phyloP scores from a whole-genome alignment of 2,888 invertebrate species.

The Drosophila greeni region DNA sequence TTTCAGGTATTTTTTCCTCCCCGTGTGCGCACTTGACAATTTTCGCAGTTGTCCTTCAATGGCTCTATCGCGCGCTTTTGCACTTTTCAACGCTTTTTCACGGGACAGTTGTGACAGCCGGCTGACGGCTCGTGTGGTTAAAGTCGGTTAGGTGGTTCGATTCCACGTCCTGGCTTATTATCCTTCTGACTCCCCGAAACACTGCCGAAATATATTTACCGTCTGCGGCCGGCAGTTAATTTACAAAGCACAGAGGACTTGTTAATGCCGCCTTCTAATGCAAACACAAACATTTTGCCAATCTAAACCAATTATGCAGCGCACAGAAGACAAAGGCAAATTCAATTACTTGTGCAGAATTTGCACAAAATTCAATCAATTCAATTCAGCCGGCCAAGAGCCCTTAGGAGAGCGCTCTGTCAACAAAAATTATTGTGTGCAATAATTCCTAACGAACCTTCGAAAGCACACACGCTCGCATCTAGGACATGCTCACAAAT shows the following conservation, averaged over 20 bases:
- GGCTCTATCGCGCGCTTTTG: constrained; percentile 29
- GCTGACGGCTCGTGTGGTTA: constrained; percentile 9
- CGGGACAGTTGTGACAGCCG: constrained; percentile 35
- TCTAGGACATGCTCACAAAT: background rate
- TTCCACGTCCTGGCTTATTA: constrained; percentile 24
- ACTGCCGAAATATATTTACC: background rate
- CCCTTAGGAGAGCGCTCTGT: constrained; percentile 19
- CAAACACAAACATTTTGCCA: constrained; percentile 15
- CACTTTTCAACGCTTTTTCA: constrained; percentile 49
- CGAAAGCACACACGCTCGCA: constrained; percentile 5
- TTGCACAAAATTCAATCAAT: constrained; percentile 40
- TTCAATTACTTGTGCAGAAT: constrained; percentile 28
- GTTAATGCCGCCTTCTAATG: background rate
- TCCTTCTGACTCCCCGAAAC: background rate
- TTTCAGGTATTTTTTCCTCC: constrained; percentile 45
- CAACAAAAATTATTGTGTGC: constrained; percentile 36
- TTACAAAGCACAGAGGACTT: background rate
- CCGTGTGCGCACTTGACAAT: constrained; percentile 45
- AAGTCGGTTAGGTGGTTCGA: constrained; percentile 17
- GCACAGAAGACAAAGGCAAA: constrained; percentile 22
- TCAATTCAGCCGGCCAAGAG: constrained; percentile 24
- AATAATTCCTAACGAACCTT: constrained; percentile 12
- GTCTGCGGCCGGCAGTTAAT: constrained; percentile 5
- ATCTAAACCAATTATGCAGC: constrained; percentile 39
- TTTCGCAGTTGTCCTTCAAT: constrained; percentile 44